Percentiles rank a stretch among this genome's conserved stretches.
These are phyloP conservation scores for Hydrocynus forskahlii DNA, from an alignment of 2,797 vertebrate genomes.

Conservation along the genomic window DNA sequence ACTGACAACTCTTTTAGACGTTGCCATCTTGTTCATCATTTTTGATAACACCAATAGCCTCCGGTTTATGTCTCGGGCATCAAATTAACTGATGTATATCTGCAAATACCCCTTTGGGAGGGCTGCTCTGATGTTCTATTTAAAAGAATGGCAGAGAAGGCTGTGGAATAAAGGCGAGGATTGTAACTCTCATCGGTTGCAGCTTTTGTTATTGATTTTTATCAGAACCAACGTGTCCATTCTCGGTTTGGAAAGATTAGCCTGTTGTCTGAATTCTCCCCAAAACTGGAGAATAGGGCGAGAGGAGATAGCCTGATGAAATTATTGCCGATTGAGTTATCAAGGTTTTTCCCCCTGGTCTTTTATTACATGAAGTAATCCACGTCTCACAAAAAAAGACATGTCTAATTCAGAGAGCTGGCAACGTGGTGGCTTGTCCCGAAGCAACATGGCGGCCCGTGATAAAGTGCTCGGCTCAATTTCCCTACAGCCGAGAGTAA, in stretches of 20 bases:
- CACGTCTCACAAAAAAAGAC: slow-evolving; percentile 36
- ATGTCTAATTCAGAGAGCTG: slow-evolving; percentile 42
- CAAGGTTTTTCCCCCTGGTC: slow-evolving; percentile 46
- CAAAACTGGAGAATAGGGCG: slow-evolving; percentile 14
- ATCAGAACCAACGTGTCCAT: slow-evolving; percentile 26
- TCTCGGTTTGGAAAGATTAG: slow-evolving; percentile 41
- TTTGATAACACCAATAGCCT: slow-evolving; percentile 36
- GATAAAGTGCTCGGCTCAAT: slow-evolving; percentile 60
- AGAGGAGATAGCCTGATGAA: slow-evolving; percentile 46
- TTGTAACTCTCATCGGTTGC: slow-evolving; percentile 38
- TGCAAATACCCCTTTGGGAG: slow-evolving; percentile 43
- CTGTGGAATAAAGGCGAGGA: slow-evolving; percentile 20
- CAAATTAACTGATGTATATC: slow-evolving; percentile 48
- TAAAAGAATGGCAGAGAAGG: slow-evolving; percentile 36
- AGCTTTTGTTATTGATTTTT: slow-evolving; percentile 37
- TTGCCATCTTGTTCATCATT: slow-evolving; percentile 35
- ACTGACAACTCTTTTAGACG: slow-evolving; percentile 23
- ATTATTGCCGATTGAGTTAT: slow-evolving; percentile 68
- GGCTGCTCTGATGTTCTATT: slow-evolving; percentile 45
- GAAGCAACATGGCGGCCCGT: slow-evolving; percentile 65
- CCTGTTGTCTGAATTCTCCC: slow-evolving; percentile 34
- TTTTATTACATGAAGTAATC: slow-evolving; percentile 39
- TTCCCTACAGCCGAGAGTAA: slow-evolving; percentile 76
- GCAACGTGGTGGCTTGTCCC: slow-evolving; percentile 65
- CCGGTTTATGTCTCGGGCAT: slow-evolving; percentile 44